A percentile compares a stretch with the other conserved stretches of the same genome.
These are phyloP conservation scores for Ptychobarbus kaznakovi DNA, from an alignment of 2,797 vertebrate genomes.

Conservation along the genomic window DNA sequence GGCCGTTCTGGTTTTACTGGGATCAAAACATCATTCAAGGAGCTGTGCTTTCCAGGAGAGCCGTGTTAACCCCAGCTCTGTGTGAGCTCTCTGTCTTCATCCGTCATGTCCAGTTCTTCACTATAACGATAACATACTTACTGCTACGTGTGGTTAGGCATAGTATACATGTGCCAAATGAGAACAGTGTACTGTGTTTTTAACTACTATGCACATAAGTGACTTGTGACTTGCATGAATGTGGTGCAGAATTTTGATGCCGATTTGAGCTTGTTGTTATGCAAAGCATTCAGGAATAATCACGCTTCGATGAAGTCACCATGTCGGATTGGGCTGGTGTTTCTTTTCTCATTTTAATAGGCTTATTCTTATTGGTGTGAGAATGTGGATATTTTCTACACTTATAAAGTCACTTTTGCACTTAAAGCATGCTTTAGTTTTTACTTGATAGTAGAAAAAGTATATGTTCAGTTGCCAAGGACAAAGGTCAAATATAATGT, in stretches of 20 bases:
- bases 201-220: conserved; percentile 13
- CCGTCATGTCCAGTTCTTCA: conserved; percentile 15
- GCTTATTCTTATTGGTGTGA: background rate
- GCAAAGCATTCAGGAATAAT: conserved; percentile 34
- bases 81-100: conserved; percentile 27
- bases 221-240: conserved; percentile 22
- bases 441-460: background rate
- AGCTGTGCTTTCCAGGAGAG: conserved; percentile 29
- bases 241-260: conserved; percentile 16
- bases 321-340: background rate
- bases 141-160: background rate
- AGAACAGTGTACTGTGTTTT: conserved; percentile 5
- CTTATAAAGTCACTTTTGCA: background rate
- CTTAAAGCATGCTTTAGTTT: background rate
- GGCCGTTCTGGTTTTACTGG: conserved; percentile 36
- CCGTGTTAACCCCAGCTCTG: conserved; percentile 17
- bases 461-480: background rate
- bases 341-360: conserved; percentile 30
- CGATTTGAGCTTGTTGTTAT: conserved; percentile 16
- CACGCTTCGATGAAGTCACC: conserved; percentile 22
- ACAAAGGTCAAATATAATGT: background rate
- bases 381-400: background rate
- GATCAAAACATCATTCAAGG: conserved; percentile 42
- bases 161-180: conserved; percentile 8
- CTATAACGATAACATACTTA: conserved; percentile 8